A percentile compares a stretch with the other conserved stretches of the same genome.
Evolutionary conservation across 2,113 vertebrate genomes (phyloP).

Genomic region (Sardina pilchardus): DNA sequence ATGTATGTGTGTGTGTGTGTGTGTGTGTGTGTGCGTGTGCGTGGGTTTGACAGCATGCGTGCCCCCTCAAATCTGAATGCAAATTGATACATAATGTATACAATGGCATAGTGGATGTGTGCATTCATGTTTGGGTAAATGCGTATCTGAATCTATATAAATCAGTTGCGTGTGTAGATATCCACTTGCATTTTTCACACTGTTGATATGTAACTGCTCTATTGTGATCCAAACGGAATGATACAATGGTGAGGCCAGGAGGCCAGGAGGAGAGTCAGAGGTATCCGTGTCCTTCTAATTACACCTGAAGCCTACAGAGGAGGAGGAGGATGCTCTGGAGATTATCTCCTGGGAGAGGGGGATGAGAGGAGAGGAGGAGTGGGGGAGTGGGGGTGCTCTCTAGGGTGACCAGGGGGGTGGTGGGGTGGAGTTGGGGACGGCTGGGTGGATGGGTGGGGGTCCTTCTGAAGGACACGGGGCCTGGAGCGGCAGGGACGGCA

Average conservation of each 20-base stretch:
- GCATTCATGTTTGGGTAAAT: neutral
- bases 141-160: neutral
- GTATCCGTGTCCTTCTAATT: neutral
- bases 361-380: neutral
- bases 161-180: neutral
- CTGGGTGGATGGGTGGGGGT: neutral
- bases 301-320: neutral
- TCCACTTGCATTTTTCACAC: neutral
- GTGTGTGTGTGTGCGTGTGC: neutral
- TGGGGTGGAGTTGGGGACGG: conserved; percentile 25
- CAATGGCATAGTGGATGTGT: neutral
- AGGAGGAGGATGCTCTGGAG: neutral
- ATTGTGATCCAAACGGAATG: neutral
- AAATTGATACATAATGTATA: neutral
- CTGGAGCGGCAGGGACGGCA: conserved; percentile 19
- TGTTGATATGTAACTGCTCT: neutral
- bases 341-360: neutral
- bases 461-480: conserved; percentile 40
- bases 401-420: conserved; percentile 35
- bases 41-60: neutral
- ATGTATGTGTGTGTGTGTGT: neutral
- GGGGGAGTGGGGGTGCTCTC: neutral
- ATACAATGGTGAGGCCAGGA: neutral
- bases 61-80: neutral
- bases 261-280: neutral